phyloP scores from a whole-genome alignment of 1,140 invertebrate genomes.

The Eubasilissa regina region DNA sequence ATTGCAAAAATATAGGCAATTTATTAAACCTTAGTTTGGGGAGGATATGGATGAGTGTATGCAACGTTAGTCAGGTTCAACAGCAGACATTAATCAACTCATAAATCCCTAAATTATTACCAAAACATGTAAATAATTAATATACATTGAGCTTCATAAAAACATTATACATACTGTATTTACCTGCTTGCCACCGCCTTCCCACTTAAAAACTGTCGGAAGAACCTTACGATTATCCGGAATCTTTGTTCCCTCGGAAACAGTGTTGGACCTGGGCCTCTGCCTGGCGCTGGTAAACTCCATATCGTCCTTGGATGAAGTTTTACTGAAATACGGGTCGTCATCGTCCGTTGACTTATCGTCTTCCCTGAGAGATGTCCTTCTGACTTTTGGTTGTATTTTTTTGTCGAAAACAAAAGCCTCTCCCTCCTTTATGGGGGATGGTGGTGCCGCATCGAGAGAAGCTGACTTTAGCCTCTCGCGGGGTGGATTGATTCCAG shows the following conservation, averaged over 20 bases:
- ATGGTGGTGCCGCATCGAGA: conserved; percentile 77
- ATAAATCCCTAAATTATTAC: no score
- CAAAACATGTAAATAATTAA: conserved; percentile 50
- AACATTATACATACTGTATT: not conserved
- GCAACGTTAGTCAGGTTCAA: no score
- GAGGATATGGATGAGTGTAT: no score
- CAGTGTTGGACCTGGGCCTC: conserved; percentile 80
- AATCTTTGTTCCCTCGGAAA: conserved; percentile 77
- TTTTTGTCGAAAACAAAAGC: conserved; percentile 91
- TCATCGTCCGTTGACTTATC: conserved; percentile 84
- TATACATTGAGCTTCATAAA: not conserved
- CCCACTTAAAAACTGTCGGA: conserved; percentile 98
- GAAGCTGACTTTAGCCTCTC: conserved; percentile 76
- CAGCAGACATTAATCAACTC: no score
- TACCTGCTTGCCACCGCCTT: conserved; percentile 92
- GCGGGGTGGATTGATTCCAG: conserved; percentile 78
- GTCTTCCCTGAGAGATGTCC: conserved; percentile 63
- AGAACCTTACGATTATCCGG: conserved; percentile 77
- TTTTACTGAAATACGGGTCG: conserved; percentile 84
- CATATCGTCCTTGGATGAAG: conserved; percentile 70
- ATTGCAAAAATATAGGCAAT: no score
- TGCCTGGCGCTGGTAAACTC: conserved; percentile 70
- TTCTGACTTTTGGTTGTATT: conserved; percentile 66
- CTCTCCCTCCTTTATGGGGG: conserved; percentile 83
- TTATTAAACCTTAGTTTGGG: no score